Evolutionary conservation across 1,140 invertebrate species (phyloP).

Genomic region (Choristoneura fumiferana): DNA sequence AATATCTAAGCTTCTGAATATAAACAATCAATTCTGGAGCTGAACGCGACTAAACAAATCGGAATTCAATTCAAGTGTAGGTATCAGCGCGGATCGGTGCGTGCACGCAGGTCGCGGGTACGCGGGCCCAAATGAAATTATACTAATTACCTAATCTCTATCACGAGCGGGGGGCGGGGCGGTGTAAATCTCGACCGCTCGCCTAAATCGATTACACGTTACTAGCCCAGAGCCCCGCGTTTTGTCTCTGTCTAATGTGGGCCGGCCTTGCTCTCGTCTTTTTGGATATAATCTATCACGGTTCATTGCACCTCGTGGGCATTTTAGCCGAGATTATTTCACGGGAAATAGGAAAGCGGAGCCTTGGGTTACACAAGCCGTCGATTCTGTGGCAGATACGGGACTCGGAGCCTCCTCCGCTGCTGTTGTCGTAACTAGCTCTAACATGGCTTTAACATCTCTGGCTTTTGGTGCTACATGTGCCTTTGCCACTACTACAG

Average conservation of each 20-base stretch:
- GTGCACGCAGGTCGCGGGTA: slow-evolving; percentile 23
- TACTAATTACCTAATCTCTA: slow-evolving; percentile 59
- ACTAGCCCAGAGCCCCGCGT: slow-evolving; percentile 49
- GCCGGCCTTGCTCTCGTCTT: slow-evolving; percentile 48
- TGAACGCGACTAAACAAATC: not conserved
- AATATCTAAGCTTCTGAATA: too few species aligned
- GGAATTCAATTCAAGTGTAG: slow-evolving; percentile 1
- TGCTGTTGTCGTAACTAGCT: too few species aligned
- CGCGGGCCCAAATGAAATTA: slow-evolving; percentile 52
- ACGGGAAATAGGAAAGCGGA: slow-evolving; percentile 22
- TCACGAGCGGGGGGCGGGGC: slow-evolving; percentile 47
- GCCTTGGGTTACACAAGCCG: slow-evolving; percentile 8
- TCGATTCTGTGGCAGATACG: slow-evolving; percentile 4
- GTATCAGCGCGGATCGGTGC: not conserved
- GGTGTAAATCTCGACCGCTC: slow-evolving; percentile 56
- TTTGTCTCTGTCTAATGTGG: slow-evolving; percentile 64
- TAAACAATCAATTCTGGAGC: too few species aligned
- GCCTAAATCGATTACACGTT: slow-evolving; percentile 62
- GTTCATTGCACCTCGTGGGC: slow-evolving; percentile 58
- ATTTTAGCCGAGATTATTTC: slow-evolving; percentile 32
- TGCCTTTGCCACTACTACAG: too few species aligned
- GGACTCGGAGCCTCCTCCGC: not conserved
- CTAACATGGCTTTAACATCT: too few species aligned
- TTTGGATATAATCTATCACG: slow-evolving; percentile 52
- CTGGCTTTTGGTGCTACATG: too few species aligned